Base-by-base conservation (phyloP, 92 coral and sea anemone species). In the Scolanthus callimorphus region DNA sequence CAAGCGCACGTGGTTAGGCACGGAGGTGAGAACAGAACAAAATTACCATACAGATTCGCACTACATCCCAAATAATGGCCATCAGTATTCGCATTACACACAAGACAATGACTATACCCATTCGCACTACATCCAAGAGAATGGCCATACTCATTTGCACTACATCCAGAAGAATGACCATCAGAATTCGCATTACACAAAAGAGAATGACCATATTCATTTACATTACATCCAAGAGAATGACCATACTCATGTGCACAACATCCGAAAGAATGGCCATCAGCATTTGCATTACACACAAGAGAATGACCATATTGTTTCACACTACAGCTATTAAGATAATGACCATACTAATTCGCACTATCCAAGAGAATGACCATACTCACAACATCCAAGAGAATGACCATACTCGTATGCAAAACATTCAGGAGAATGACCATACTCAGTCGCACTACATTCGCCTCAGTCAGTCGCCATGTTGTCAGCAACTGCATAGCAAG, bases 1-100 rank as follows among this genome's bases (percentile, higher is more conserved):
- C 1, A 83, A 73, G 46, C 70, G 94, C 31, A 88, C 88, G 0
- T 91, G 97, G 97, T 71, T 91, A 1, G 97, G 97, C 17, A 91
- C 97, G 41, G 97, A 91, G 97, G 97, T 91, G 37, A 78, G 70
- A 34, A 15, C 8, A 34, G 6, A 34, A 34, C 15, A 34, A 34
- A 34, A 34, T 34, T n/a, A n/a, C n/a, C n/a, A n/a, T n/a, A n/a
- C n/a, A n/a, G n/a, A n/a, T n/a, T n/a, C n/a, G n/a, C n/a, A 6
- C 8, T 34, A 15, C 15, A 15, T 34, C 6, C 41, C 41, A 6
- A 34, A 15, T 6, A 34, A 34, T 34, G 41, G 41, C 15, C 8
- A 34, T 34, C 41, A 6, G 15, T 34, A 15, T 34, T 6, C 41
- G 41, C 15, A 34, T 15, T 6, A 34, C 6, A 15, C 41, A 34